Percentiles rank a stretch among this genome's conserved stretches.
These are phyloP conservation scores for Trypoxylus dichotomus DNA, from an alignment of 1,140 invertebrate genomes.

Conservation along the genomic window DNA sequence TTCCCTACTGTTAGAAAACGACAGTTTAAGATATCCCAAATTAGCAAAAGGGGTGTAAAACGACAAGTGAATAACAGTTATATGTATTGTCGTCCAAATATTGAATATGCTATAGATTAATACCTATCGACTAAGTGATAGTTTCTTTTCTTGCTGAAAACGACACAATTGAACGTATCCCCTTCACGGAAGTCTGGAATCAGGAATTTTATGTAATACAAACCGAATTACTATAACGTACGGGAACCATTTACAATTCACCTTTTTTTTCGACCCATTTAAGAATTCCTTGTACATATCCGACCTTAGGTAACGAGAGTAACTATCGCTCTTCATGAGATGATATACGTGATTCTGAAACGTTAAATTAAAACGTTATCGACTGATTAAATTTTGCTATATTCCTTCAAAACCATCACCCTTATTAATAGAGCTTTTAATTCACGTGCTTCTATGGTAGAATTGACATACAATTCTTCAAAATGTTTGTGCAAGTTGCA, in stretches of 20 bases:
- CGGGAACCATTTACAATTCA: conserved; percentile 54
- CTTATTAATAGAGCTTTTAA: not conserved
- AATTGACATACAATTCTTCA: not conserved
- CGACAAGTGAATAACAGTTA: not conserved
- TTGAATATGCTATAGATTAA: not conserved
- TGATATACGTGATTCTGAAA: conserved; percentile 96
- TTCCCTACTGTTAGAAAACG: not conserved
- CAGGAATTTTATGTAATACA: conserved; percentile 35
- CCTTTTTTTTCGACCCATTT: conserved; percentile 95
- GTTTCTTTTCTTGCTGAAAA: conserved; percentile 76
- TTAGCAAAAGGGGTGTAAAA: not conserved
- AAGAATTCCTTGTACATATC: conserved; percentile 99
- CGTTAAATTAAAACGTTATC: not conserved
- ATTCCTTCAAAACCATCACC: not conserved
- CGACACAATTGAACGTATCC: conserved; percentile 82
- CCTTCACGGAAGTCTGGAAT: conserved; percentile 82
- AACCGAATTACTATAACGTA: not conserved
- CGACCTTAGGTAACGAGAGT: conserved; percentile 95
- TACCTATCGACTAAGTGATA: conserved; percentile 48
- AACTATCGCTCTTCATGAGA: conserved; percentile 99
- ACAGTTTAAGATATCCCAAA: not conserved
- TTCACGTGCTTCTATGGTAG: not conserved
- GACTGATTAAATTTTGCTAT: not conserved
- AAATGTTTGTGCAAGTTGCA: not conserved
- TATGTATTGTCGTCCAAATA: conserved; percentile 16